Evolutionary conservation across 2,113 vertebrate species (phyloP).

Genomic region (Cephalophus harveyi): DNA sequence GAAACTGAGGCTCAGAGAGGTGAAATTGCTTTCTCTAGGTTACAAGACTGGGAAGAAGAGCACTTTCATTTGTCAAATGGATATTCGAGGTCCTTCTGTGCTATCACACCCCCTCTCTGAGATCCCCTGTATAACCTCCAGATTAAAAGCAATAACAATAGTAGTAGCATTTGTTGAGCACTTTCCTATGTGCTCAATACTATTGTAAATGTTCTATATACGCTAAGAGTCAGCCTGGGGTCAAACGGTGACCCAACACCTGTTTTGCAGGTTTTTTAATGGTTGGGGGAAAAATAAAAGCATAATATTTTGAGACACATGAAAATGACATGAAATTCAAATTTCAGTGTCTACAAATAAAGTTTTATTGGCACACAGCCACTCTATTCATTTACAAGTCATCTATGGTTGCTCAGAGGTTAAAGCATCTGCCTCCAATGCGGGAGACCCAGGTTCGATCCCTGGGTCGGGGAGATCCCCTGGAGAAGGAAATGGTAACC

Average conservation of each 20-base stretch:
- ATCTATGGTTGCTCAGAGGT: no score
- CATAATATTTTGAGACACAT: neutral
- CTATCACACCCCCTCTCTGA: neutral
- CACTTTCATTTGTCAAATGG: neutral
- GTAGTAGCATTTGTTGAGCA: neutral
- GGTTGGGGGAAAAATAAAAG: neutral
- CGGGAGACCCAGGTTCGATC: no score
- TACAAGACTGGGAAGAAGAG: neutral
- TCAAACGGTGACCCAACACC: neutral
- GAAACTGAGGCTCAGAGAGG: neutral
- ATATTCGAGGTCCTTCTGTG: no score
- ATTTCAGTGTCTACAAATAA: neutral
- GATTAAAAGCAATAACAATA: neutral
- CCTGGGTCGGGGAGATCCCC: no score
- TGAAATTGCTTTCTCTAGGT: neutral
- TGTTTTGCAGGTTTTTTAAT: neutral
- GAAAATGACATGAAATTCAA: neutral
- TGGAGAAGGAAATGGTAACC: no score
- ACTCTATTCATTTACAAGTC: accelerated
- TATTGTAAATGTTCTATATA: no score
- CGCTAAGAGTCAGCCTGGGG: neutral
- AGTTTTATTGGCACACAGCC: neutral
- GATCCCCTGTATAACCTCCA: neutral
- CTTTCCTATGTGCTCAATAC: neutral
- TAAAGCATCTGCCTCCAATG: no score